phyloP scores from a whole-genome alignment of 1,140 invertebrate genomes.

The Eriocheir sinensis region DNA sequence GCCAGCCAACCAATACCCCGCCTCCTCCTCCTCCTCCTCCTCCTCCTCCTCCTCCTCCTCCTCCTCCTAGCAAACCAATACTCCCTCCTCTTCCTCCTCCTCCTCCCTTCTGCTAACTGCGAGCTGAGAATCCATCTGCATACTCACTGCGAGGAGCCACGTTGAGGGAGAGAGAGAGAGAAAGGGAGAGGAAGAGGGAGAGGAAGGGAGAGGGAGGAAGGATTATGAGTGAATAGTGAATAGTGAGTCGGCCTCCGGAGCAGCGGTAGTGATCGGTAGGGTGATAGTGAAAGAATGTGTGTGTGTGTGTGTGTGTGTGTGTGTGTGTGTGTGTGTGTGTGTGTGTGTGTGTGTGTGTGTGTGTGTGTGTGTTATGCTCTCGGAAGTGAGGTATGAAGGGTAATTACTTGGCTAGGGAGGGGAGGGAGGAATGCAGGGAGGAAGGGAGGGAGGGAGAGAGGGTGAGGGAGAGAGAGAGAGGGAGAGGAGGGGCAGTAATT shows the following conservation, averaged over 20 bases:
- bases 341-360: neutral
- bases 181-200: too few relatives aligned
- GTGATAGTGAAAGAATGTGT: too few relatives aligned
- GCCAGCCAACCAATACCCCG: neutral
- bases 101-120: constrained; percentile 9
- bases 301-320: too few relatives aligned
- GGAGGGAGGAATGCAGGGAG: too few relatives aligned
- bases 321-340: too few relatives aligned
- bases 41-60: neutral
- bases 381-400: neutral
- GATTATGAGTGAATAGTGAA: neutral
- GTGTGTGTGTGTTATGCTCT: neutral
- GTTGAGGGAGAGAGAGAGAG: neutral
- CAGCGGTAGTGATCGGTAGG: neutral
- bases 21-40: neutral
- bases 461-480: too few relatives aligned
- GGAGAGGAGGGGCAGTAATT: too few relatives aligned
- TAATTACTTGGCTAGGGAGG: neutral
- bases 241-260: neutral
- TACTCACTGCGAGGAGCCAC: constrained; percentile 15
- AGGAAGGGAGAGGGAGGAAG: neutral
- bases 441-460: too few relatives aligned
- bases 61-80: neutral
- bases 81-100: neutral
- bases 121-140: constrained; percentile 33